Conservation (phyloP, 2,113 vertebrate species). For the Gnathonemus longibarbis region DNA sequence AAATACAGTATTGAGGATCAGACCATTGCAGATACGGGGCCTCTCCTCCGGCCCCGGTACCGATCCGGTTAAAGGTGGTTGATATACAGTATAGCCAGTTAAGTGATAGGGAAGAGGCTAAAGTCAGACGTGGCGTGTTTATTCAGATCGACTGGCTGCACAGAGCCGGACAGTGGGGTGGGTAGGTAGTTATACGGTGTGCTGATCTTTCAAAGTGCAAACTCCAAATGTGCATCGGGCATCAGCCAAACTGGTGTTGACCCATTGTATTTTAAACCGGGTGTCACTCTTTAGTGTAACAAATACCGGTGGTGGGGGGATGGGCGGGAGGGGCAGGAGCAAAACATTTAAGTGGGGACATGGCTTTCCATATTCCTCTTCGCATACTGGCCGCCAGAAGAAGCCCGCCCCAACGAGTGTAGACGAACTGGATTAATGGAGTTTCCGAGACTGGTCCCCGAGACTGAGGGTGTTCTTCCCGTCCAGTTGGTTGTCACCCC, state of each 20-base stretch:
- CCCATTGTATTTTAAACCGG: not conserved
- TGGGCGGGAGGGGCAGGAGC: not conserved
- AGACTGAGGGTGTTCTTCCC: not conserved
- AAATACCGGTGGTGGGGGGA: not conserved
- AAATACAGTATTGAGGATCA: not conserved
- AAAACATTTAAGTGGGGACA: not conserved
- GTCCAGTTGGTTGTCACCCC: not conserved
- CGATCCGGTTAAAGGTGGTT: not conserved
- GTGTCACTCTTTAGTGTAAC: not conserved
- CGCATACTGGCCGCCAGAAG: not conserved
- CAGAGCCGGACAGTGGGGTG: not conserved
- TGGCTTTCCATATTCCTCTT: not conserved
- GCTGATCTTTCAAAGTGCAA: not conserved
- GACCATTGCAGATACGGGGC: not conserved
- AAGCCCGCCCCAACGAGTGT: not conserved
- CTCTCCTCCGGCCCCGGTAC: not conserved
- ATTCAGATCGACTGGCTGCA: not conserved
- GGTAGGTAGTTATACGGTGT: not conserved
- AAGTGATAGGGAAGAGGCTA: not conserved
- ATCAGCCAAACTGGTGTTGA: not conserved
- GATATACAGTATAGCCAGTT: not conserved
- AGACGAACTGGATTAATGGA: not conserved
- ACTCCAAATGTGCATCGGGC: not conserved
- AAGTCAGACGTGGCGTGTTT: not conserved
- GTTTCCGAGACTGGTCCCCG: not conserved